These are phyloP conservation scores for western clawed frog (Xenopus tropicalis) DNA, from an alignment of 2,113 vertebrate species.

Conservation along the genomic window UCB_Xtro_10.0 CM004448.2:16751001-16751500, in stretches of 20 bases:
- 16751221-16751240: slow-evolving; percentile 23
- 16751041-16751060: slow-evolving; percentile 27
- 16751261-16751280: background rate
- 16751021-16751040: slow-evolving; percentile 11
- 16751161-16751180: slow-evolving; percentile 38
- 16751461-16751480: no score
- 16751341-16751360: no score
- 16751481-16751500: background rate
- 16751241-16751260: slow-evolving; percentile 35
- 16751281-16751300: slow-evolving; percentile 32
- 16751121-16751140: slow-evolving; percentile 10
- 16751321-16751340: slow-evolving; percentile 15
- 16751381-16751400: no score
- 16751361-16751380: no score
- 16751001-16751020: no score
- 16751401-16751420: no score
- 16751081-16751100: slow-evolving; percentile 41
- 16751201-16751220: slow-evolving; percentile 32
- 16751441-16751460: no score
- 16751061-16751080: slow-evolving; percentile 28
- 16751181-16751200: slow-evolving; percentile 46
- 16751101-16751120: slow-evolving; percentile 20
- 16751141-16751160: slow-evolving; percentile 33
- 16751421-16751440: no score
- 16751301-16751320: slow-evolving; percentile 28